Evolutionary conservation across 2,797 vertebrate genomes (phyloP).

Genomic region (Acanthurus lineatus): DNA sequence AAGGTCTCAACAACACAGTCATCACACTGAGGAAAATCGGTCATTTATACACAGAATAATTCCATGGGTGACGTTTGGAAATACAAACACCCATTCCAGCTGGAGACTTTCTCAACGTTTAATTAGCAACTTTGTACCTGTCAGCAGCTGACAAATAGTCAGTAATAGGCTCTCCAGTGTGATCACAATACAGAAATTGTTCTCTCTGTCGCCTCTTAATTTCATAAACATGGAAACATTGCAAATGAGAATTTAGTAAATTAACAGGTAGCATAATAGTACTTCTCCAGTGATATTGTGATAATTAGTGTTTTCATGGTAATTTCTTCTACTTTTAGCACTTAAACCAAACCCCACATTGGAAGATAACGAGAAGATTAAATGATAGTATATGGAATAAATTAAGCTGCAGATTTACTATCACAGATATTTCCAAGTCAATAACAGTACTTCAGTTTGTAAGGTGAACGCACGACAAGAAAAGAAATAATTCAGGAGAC

Average conservation of each 20-base stretch:
- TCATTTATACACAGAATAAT: slow-evolving; percentile 40
- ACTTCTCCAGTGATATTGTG: neutral
- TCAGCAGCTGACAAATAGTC: slow-evolving; percentile 39
- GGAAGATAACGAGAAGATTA: too few relatives aligned
- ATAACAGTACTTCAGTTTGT: too few relatives aligned
- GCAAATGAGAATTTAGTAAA: slow-evolving; percentile 51
- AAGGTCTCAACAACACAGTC: slow-evolving; percentile 20
- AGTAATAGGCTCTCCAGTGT: neutral
- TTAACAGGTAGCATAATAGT: slow-evolving; percentile 9
- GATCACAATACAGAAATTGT: slow-evolving; percentile 29
- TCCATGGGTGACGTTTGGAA: slow-evolving; percentile 7
- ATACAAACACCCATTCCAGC: slow-evolving; percentile 20
- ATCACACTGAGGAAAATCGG: slow-evolving; percentile 13
- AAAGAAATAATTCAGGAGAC: too few relatives aligned
- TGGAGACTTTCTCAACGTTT: slow-evolving; percentile 47
- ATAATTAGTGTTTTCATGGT: neutral
- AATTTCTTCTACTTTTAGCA: neutral
- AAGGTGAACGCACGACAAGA: too few relatives aligned
- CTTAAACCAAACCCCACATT: neutral
- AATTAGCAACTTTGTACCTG: slow-evolving; percentile 53
- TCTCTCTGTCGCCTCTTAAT: slow-evolving; percentile 39
- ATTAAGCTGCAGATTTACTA: too few relatives aligned
- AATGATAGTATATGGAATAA: too few relatives aligned
- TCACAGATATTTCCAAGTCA: too few relatives aligned
- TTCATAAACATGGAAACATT: slow-evolving; percentile 32